Evolutionary conservation across 2,113 vertebrate genomes (phyloP).

Genomic region (Argyrosomus japonicus): DNA sequence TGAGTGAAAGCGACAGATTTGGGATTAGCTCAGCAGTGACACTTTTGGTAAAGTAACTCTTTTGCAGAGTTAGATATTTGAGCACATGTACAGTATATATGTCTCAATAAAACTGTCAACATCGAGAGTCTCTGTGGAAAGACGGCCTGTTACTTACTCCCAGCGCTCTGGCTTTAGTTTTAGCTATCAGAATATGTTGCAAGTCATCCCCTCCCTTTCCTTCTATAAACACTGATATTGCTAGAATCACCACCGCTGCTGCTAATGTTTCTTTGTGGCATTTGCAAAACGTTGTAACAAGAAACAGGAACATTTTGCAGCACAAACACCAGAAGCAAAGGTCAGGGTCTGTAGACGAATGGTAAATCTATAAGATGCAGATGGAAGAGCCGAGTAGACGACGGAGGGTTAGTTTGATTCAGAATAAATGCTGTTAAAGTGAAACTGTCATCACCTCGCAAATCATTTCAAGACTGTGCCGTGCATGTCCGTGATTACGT

Average conservation of each 20-base stretch:
- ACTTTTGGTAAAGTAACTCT: conserved; percentile 52
- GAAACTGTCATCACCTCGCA: conserved; percentile 9
- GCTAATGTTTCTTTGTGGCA: background rate
- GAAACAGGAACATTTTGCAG: background rate
- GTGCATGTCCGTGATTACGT: conserved; percentile 29
- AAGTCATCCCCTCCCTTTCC: conserved; percentile 3
- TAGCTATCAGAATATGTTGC: conserved; percentile 20
- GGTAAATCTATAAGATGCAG: background rate
- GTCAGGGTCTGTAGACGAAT: background rate
- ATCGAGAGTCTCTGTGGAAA: conserved; percentile 33
- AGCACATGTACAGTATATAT: conserved; percentile 52
- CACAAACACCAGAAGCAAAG: background rate
- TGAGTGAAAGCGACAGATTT: conserved; percentile 66
- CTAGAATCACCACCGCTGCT: background rate
- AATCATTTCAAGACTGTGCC: conserved; percentile 11
- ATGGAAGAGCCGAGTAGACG: background rate
- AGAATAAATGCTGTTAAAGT: conserved; percentile 1
- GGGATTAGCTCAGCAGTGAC: conserved; percentile 61
- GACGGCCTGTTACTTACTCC: background rate
- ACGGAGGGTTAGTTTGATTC: background rate
- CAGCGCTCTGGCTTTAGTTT: conserved; percentile 15
- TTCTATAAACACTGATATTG: background rate
- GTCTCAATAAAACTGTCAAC: conserved; percentile 70
- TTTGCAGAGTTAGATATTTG: conserved; percentile 52
- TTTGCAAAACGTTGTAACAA: background rate